Conservation (phyloP, 2,888 invertebrate species). For the Parthenolecanium corni region DNA sequence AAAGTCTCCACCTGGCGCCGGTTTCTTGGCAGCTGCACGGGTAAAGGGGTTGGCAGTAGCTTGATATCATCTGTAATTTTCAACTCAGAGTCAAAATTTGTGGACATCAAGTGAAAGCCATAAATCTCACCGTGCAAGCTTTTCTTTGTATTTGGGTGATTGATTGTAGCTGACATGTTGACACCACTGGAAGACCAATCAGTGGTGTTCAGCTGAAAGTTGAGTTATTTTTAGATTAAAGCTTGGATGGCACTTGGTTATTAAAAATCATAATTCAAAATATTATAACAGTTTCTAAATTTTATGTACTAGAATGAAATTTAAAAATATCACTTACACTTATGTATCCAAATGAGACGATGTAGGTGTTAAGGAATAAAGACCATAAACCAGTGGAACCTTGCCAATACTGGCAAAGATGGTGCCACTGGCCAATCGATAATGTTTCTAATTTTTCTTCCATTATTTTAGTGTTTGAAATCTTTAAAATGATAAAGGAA, state of each 20-base stretch:
- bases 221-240: neutral
- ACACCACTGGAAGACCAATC: neutral
- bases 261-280: no score
- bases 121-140: slow-evolving; percentile 15
- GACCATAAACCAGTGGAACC: slow-evolving; percentile 25
- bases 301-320: neutral
- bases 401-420: slow-evolving; percentile 24
- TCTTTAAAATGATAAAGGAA: slow-evolving; percentile 8
- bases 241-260: no score
- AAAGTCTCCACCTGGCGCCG: neutral
- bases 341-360: slow-evolving; percentile 18
- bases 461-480: slow-evolving; percentile 1
- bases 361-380: slow-evolving; percentile 13
- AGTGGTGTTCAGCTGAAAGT: neutral
- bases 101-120: slow-evolving; percentile 13
- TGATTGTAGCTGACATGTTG: slow-evolving; percentile 2
- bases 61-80: no score
- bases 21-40: neutral
- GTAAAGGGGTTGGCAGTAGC: neutral
- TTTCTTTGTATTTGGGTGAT: slow-evolving; percentile 4
- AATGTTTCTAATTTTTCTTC: slow-evolving; percentile 16
- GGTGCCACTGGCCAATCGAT: slow-evolving; percentile 17
- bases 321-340: neutral
- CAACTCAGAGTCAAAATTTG: neutral
- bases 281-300: neutral